Evolutionary conservation across 2,113 vertebrate genomes (phyloP), one percentile per base, ranked within the genome.

Genomic region (Thinocorus orbignyianus): DNA sequence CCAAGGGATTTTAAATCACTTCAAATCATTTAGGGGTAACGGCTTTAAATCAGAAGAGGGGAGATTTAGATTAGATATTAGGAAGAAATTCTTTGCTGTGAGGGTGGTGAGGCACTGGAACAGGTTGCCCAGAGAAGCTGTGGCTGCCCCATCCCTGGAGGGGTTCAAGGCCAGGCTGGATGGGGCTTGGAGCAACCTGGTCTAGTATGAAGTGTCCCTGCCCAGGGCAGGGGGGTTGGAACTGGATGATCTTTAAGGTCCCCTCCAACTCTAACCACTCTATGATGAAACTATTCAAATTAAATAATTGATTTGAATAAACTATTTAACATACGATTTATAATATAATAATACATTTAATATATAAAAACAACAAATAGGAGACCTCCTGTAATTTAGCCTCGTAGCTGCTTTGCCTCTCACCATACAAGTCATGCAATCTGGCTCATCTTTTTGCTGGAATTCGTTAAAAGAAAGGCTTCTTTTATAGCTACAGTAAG

Each of bases 401-500:
- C 37, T 30, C 10, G 68, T 76, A 48, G 73, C 90, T 61, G 49
- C 24, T 81, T 37, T 81, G 74, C 78, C 87, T 90, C 89, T 97
- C 66, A 37, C 84, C 88, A 92, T 71, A 8, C 46, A 49, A 84
- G 84, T 33, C 84, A 88, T 49, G 68, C 84, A 80, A 91, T 89
- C 93, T 93, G 79, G 83, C 10, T 88, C 61, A 81, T 94, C 93
- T 90, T 97, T 96, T 84, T 94, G 86, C 65, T 90, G 87, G 95
- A 95, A 97, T 76, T 94, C 30, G 58, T 90, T 95, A 97, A 97
- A 97, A 98, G 96, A 98, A 98, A 98, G 98, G 96, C 96, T 94
- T 94, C 93, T 97, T 98, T 98, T 98, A 96, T 97, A 86, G 60
- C 92, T 93, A 82, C 96, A 98, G 96, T 97, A 97, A 98, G 97